Evolutionary conservation across 92 coral and sea anemone species (phyloP).

Genomic region (Epizoanthus stellaris): DNA sequence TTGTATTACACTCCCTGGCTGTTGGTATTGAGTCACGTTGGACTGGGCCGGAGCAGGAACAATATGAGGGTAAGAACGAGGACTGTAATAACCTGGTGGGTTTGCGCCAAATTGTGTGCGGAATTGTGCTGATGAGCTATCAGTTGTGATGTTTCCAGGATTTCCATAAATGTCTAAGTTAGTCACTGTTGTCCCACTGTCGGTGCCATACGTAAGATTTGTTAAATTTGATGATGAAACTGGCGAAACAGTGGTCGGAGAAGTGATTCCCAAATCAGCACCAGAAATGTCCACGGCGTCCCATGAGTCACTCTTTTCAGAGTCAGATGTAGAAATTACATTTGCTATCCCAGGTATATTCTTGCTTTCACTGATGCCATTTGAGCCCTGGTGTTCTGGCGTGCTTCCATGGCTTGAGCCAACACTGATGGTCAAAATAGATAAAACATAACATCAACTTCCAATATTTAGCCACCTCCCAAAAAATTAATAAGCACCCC

Average conservation of each 20-base stretch:
- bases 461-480: background rate
- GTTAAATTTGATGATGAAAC: constrained; percentile 67
- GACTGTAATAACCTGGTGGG: constrained; percentile 85
- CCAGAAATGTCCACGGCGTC: constrained; percentile 71
- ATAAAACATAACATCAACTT: background rate
- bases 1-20: constrained; percentile 84
- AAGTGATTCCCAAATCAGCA: constrained; percentile 77
- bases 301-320: constrained; percentile 76
- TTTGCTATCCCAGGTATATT: constrained; percentile 65
- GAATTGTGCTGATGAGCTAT: constrained; percentile 77
- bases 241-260: constrained; percentile 81
- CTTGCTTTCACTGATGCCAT: constrained; percentile 64
- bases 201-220: constrained; percentile 77
- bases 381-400: constrained; percentile 71
- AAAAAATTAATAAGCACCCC: background rate
- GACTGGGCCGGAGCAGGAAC: constrained; percentile 88
- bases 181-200: constrained; percentile 75
- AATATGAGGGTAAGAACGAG: constrained; percentile 96
- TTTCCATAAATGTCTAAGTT: constrained; percentile 93
- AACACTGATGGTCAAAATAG: constrained; percentile 46
- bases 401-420: constrained; percentile 79
- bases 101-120: constrained; percentile 87
- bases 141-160: constrained; percentile 69
- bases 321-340: constrained; percentile 63
- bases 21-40: constrained; percentile 80